phyloP scores from a whole-genome alignment of 1,140 invertebrate genomes.

The Drosophila tropicalis region DNA sequence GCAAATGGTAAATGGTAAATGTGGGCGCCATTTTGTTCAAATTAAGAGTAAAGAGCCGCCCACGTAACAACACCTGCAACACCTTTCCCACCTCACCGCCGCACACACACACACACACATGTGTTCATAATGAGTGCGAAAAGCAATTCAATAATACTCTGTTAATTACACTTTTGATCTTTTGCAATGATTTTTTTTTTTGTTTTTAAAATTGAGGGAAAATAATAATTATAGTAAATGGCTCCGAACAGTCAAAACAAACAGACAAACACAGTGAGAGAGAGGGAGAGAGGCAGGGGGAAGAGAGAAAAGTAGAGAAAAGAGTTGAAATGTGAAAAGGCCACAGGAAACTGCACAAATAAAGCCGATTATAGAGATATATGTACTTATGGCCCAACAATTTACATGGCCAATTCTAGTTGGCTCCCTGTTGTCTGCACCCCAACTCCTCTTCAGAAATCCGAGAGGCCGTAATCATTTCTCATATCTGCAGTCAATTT shows the following conservation, averaged over 20 bases:
- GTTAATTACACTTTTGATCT: slow-evolving; percentile 60
- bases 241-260: slow-evolving; percentile 10
- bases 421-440: slow-evolving; percentile 8
- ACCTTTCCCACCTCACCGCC: background rate
- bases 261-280: background rate
- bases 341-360: slow-evolving; percentile 48
- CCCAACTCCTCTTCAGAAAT: slow-evolving; percentile 6
- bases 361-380: slow-evolving; percentile 47
- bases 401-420: slow-evolving; percentile 4
- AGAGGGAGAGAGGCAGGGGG: too few relatives aligned
- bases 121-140: slow-evolving; percentile 33
- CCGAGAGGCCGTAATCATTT: slow-evolving; percentile 37
- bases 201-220: slow-evolving; percentile 28
- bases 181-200: slow-evolving; percentile 41
- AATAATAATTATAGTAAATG: slow-evolving; percentile 39
- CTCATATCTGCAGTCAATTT: slow-evolving; percentile 42
- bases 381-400: slow-evolving; percentile 10
- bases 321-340: slow-evolving; percentile 38
- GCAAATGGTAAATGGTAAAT: background rate
- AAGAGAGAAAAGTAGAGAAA: background rate
- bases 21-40: slow-evolving; percentile 7
- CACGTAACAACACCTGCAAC: background rate
- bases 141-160: slow-evolving; percentile 39
- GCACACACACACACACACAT: slow-evolving; percentile 19
- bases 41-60: slow-evolving; percentile 2